Base-by-base conservation (phyloP, 2,888 invertebrate species). In the Volucella inanis region DNA sequence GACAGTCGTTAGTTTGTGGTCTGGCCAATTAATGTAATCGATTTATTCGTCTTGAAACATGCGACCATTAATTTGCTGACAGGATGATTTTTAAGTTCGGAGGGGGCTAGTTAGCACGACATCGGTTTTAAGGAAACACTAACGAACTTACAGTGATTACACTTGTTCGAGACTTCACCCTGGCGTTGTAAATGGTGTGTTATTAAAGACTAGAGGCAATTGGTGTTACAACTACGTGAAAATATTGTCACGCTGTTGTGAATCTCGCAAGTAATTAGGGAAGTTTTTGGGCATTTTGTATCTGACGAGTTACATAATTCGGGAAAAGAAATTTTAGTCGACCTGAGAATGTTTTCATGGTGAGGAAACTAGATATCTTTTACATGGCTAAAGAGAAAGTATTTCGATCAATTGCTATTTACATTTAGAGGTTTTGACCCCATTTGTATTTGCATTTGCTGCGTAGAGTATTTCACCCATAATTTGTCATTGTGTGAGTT, bases 11-110 rank as follows among this genome's bases (percentile, higher is more conserved):
- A 31, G 77, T 54, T 77, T 43, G 41, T 39, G 39, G 43, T 62
- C 45, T 59, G 49, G 62, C 72, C 78, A 83, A 83, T 83, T 83
- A 83, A 83, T 85, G 70, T 67, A 85, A 74, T 85, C 80, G 76
- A 85, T 76, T 74, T 75, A 71, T 85, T 79, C 74, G 55, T 79
- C 65, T 74, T 79, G 52, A 55, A 71, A 57, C 65, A 85, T 75
- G 67, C 52, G 61, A 65, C 75, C 74, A 85, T 80, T 85, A 85
- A 80, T 75, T 80, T 80, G 71, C 76, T 65, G 74, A 76, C 84
- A 71, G 71, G 68, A 76, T 80, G 65, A 79, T 85, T 74, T 80
- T 64, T 59, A 22, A 70, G 70, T 55, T 54, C 12, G n/a, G 55
- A 6, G 4, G 61, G n/a, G 31, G 55, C 65, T 82, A 12, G 65